phyloP scores from a whole-genome alignment of 2,888 invertebrate genomes.

The Mallateleia sp. region DNA sequence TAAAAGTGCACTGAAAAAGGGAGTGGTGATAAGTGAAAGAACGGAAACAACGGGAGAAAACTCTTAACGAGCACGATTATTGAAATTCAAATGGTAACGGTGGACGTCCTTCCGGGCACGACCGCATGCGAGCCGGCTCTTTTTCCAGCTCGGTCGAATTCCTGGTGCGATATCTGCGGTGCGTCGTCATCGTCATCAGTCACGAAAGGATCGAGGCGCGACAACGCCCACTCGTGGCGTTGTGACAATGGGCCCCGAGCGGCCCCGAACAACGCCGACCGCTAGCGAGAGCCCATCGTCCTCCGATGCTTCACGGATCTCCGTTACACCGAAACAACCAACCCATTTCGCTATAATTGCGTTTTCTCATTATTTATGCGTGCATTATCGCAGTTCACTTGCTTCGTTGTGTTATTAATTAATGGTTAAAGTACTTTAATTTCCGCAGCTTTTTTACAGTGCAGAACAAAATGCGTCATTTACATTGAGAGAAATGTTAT shows the following conservation, averaged over 20 bases:
- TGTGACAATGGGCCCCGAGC: constrained; percentile 41
- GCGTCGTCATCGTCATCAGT: constrained; percentile 2
- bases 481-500: too few species aligned
- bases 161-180: constrained; percentile 38
- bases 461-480: too few species aligned
- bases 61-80: constrained; percentile 47
- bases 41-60: too few species aligned
- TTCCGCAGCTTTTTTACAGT: too few species aligned
- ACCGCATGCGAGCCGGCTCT: background rate
- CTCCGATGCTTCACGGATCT: background rate
- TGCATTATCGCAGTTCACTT: too few species aligned
- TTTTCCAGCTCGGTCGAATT: constrained; percentile 26
- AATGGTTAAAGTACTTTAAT: too few species aligned
- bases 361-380: constrained; percentile 48
- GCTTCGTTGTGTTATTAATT: too few species aligned
- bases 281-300: background rate
- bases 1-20: too few species aligned
- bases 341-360: constrained; percentile 41
- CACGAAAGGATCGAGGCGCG: constrained; percentile 60
- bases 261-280: constrained; percentile 17
- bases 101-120: constrained; percentile 58
- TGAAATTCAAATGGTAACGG: constrained; percentile 46
- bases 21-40: too few species aligned
- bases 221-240: constrained; percentile 61
- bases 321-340: constrained; percentile 13